Evolutionary conservation across 2,113 vertebrate species (phyloP).

Genomic region (Cervus canadensis): DNA sequence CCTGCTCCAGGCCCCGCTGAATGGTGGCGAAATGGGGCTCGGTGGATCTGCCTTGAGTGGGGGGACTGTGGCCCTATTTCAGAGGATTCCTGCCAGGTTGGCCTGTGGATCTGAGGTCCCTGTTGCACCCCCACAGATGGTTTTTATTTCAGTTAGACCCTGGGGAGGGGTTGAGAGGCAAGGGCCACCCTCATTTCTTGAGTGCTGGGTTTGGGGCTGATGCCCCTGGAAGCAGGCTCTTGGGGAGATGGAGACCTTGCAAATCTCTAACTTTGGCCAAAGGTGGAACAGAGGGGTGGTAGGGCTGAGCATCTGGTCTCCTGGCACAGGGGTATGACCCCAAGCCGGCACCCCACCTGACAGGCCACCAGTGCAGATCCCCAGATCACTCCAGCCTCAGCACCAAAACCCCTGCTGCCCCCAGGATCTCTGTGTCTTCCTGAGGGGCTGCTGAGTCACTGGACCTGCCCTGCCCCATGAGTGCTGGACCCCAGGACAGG

Average conservation of each 20-base stretch:
- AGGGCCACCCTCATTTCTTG: background rate
- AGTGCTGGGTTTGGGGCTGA: background rate
- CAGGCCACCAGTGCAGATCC: background rate
- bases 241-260: background rate
- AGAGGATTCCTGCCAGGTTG: background rate
- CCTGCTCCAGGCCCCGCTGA: background rate
- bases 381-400: background rate
- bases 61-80: background rate
- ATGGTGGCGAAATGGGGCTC: background rate
- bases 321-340: accelerated
- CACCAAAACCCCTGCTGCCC: background rate
- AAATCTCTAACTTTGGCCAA: background rate
- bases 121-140: background rate
- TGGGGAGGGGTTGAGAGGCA: background rate
- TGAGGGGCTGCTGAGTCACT: background rate
- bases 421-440: background rate
- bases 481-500: background rate
- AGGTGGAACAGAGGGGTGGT: background rate
- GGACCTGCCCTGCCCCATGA: background rate
- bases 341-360: background rate
- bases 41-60: background rate
- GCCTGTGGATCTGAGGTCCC: background rate
- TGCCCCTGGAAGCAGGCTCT: background rate
- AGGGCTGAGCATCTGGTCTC: background rate
- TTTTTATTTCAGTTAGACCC: background rate